Evolutionary conservation across 1,140 invertebrate genomes (phyloP), one percentile per base, ranked within the genome.

Genomic region (Lepidurus arcticus): DNA sequence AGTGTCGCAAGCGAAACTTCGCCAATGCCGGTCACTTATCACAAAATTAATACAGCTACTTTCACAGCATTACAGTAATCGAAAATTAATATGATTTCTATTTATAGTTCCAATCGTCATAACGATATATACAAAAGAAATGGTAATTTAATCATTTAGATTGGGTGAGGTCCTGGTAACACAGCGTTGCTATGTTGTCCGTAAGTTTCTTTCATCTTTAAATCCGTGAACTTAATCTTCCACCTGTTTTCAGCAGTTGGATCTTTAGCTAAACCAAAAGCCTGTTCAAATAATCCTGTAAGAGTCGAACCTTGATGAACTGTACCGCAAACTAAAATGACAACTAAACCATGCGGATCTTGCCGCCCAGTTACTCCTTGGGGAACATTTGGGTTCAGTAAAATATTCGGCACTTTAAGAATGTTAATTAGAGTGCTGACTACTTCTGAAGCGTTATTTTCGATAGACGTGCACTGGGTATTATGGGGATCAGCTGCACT

Each of bases 261-360:
- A 73, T 78, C 77, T 73, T 65, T 53, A 44, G 73, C 42, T 24
- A 78, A 21, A 44, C 77, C 77, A 42, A 78, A 78, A 65, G 34
- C 47, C 34, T 78, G 77, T 44, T 78, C 77, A 34, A 78, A 78
- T 34, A 78, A 44, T 42, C 77, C 77, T 26, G 42, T 73, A 73
- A 53, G 73, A n/a, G 43, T 73, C 16, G 44, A 43, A 10, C 43
- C 34, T 74, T 78, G 77, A 73, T 78, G 77, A 43, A 65, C 47
- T 65, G 77, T 78, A 43, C 77, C 77, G 16, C 47, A 65, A 43
- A 78, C 77, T 26, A 43, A 34, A 16, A 78, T 26, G 9, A 78
- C 34, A 13, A 78, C 77, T 42, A 78, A 44, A 5, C 77, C 77
- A 24, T 78, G 77, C 4, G 53, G 77, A 24, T 78, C 73, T 73